phyloP scores from a whole-genome alignment of 2,113 vertebrate genomes.

The Climacteris rufus region DNA sequence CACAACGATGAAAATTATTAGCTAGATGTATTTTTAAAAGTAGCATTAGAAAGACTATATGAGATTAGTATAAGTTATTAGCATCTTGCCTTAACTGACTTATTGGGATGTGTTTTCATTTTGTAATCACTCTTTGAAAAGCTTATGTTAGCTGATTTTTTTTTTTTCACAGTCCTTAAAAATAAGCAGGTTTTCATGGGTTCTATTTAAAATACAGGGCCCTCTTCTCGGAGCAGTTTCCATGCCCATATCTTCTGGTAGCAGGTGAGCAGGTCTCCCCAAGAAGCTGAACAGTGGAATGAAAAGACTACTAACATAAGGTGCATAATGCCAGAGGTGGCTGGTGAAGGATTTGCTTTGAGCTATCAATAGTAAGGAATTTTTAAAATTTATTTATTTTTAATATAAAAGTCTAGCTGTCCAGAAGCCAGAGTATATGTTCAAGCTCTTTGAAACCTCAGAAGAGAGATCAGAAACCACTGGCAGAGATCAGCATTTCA shows the following conservation, averaged over 20 bases:
- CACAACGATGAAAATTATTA: neutral
- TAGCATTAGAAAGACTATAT: neutral
- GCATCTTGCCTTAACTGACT: neutral
- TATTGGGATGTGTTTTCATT: neutral
- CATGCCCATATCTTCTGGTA: neutral
- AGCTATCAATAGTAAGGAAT: neutral
- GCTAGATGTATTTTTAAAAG: neutral
- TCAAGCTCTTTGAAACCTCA: neutral
- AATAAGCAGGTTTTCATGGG: neutral
- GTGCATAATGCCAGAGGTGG: neutral
- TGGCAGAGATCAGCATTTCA: neutral
- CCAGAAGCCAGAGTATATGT: neutral
- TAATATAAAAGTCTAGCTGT: neutral
- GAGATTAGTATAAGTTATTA: neutral
- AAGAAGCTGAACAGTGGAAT: neutral
- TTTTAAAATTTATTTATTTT: too few species aligned
- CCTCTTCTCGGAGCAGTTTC: neutral
- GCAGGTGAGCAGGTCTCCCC: neutral
- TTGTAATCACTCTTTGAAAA: neutral
- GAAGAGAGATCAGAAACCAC: neutral
- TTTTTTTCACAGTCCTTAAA: neutral
- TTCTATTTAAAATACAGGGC: neutral
- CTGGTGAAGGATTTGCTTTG: neutral
- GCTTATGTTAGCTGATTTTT: neutral
- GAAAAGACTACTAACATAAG: fast-evolving